phyloP scores from a whole-genome alignment of 1,140 invertebrate species.

The Antheraea pernyi region DNA sequence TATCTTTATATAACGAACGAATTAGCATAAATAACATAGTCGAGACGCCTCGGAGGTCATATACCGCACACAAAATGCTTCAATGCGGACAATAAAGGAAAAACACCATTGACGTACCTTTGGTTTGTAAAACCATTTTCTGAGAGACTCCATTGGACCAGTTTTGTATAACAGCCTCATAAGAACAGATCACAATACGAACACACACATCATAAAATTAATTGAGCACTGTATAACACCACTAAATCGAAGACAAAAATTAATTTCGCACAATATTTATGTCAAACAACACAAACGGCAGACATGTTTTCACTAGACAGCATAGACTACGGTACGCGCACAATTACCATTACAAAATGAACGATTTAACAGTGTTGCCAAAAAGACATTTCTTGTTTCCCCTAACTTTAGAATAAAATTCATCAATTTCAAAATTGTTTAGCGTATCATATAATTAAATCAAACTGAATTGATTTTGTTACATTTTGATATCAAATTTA shows the following conservation, averaged over 20 bases:
- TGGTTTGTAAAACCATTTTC: slow-evolving; percentile 95
- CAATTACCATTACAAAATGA: slow-evolving; percentile 26
- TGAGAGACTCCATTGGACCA: slow-evolving; percentile 89
- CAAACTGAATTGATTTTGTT: too few relatives aligned
- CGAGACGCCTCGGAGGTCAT: not conserved
- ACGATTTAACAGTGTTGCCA: slow-evolving; percentile 6
- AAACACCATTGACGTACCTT: slow-evolving; percentile 83
- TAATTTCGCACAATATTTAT: slow-evolving; percentile 69
- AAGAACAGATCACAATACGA: slow-evolving; percentile 70
- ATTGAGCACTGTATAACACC: slow-evolving; percentile 65
- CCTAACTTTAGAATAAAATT: not conserved
- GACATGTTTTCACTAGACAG: slow-evolving; percentile 63
- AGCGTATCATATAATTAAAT: too few relatives aligned
- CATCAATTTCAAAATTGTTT: too few relatives aligned
- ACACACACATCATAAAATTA: slow-evolving; percentile 71
- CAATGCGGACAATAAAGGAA: slow-evolving; percentile 12
- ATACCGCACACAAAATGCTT: not conserved
- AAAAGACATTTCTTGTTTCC: not conserved
- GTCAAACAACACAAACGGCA: slow-evolving; percentile 74
- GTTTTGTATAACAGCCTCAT: slow-evolving; percentile 78
- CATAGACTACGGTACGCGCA: slow-evolving; percentile 12
- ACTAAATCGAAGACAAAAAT: slow-evolving; percentile 45
- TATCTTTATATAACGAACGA: not conserved
- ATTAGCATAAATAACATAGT: slow-evolving; percentile 5
- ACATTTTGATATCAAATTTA: too few relatives aligned